Evolutionary conservation across 2,113 vertebrate species (phyloP).

Genomic region (human): GRCh38 chr12:132273501-132274000

Average conservation of each 20-base stretch:
- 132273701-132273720: slow-evolving; percentile 57
- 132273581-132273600: neutral
- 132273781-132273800: neutral
- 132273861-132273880: neutral
- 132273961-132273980: no score
- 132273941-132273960: no score
- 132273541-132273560: no score
- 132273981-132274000: no score
- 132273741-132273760: neutral
- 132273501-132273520: no score
- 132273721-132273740: slow-evolving; percentile 66
- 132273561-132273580: neutral
- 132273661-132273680: slow-evolving; percentile 50
- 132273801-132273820: neutral
- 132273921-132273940: neutral
- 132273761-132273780: neutral
- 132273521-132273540: no score
- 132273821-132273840: neutral
- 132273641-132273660: neutral
- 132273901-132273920: fast-evolving
- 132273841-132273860: neutral
- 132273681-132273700: slow-evolving; percentile 69
- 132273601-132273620: neutral
- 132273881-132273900: neutral
- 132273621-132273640: neutral